These are phyloP conservation scores for Euclidia mi DNA, from an alignment of 2,888 invertebrate genomes.

Conservation along the genomic window DNA sequence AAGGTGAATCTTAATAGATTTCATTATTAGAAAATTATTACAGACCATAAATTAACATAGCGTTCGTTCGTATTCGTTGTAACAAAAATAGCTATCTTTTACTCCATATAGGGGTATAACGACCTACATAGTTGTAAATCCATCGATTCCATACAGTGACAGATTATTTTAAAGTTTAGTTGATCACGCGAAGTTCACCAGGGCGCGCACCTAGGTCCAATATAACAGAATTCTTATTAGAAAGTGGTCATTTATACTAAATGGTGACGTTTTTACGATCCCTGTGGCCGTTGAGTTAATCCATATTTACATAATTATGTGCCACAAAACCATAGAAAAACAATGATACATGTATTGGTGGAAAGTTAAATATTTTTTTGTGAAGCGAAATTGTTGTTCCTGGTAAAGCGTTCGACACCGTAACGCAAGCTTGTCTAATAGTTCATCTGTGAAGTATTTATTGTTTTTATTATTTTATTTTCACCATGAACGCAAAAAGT, in stretches of 20 bases:
- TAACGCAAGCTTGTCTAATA: slow-evolving; percentile 40
- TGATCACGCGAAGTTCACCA: slow-evolving; percentile 61
- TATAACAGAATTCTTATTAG: slow-evolving; percentile 57
- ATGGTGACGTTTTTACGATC: slow-evolving; percentile 54
- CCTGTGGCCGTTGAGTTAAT: slow-evolving; percentile 44
- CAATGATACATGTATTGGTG: slow-evolving; percentile 48
- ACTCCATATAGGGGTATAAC: slow-evolving; percentile 21
- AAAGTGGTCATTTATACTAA: slow-evolving; percentile 50
- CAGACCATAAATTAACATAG: no score
- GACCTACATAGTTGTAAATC: slow-evolving; percentile 40
- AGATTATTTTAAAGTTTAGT: slow-evolving; percentile 48
- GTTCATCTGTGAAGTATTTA: slow-evolving; percentile 51
- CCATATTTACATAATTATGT: slow-evolving; percentile 45
- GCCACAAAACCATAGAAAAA: slow-evolving; percentile 35
- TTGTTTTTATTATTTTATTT: slow-evolving; percentile 24
- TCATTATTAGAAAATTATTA: neutral
- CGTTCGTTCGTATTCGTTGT: neutral
- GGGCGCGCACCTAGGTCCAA: slow-evolving; percentile 48
- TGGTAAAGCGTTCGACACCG: slow-evolving; percentile 39
- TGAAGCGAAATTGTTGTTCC: slow-evolving; percentile 35
- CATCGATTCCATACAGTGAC: slow-evolving; percentile 41
- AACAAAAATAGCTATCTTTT: slow-evolving; percentile 2
- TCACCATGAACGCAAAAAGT: slow-evolving; percentile 40
- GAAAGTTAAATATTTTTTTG: slow-evolving; percentile 23
- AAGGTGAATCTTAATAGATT: slow-evolving; percentile 1